Evolutionary conservation across 2,888 invertebrate species (phyloP).

Genomic region (Platycheirus albimanus): DNA sequence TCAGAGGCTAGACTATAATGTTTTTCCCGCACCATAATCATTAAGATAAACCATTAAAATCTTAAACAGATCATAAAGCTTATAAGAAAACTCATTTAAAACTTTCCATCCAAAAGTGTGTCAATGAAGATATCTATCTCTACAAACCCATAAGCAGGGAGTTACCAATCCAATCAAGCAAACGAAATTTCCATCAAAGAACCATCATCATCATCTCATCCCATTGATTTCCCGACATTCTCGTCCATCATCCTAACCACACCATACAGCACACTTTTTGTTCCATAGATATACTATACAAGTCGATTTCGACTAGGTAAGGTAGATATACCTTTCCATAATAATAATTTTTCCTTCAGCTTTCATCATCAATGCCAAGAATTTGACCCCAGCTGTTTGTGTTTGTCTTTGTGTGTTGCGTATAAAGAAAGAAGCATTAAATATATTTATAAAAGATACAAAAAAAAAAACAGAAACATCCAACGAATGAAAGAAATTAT

Average conservation of each 20-base stretch:
- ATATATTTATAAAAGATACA: background rate
- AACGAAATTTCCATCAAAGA: constrained; percentile 34
- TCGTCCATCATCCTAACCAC: constrained; percentile 10
- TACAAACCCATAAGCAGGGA: background rate
- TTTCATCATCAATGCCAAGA: constrained; percentile 62
- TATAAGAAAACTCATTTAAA: constrained; percentile 25
- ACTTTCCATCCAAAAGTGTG: constrained; percentile 29
- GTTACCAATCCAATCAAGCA: constrained; percentile 19
- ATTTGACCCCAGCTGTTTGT: constrained; percentile 52
- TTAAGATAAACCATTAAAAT: constrained; percentile 21
- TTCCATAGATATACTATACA: too few relatives aligned
- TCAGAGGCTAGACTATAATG: background rate
- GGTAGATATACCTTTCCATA: background rate
- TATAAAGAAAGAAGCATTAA: background rate
- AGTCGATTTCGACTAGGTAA: too few relatives aligned
- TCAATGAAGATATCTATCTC: constrained; percentile 41
- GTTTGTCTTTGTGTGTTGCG: background rate
- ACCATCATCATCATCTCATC: background rate
- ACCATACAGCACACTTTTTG: constrained; percentile 11
- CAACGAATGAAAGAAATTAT: constrained; percentile 51
- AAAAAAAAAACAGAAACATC: constrained; percentile 19
- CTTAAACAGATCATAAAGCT: constrained; percentile 20
- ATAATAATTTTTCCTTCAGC: constrained; percentile 12
- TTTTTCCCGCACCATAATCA: background rate
- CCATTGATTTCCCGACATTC: constrained; percentile 20